Base-by-base conservation (phyloP, 2,888 invertebrate genomes). In the Oscheius sp. region DNA sequence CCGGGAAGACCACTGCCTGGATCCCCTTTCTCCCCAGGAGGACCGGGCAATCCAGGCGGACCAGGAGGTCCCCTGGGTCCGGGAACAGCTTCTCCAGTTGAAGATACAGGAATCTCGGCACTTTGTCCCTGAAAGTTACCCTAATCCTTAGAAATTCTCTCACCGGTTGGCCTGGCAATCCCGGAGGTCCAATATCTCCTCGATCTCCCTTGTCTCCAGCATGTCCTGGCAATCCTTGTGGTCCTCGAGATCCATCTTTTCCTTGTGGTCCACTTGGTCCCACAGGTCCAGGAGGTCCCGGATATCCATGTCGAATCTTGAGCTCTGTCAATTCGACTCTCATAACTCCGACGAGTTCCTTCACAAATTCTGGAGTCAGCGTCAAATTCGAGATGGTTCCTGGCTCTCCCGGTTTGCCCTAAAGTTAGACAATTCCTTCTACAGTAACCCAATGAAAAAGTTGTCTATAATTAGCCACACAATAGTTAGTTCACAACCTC, bases 161-260 rank as follows among this genome's bases (percentile, higher is more conserved):
- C 8, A 80, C 79, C 5, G 80, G 80, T 68, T 78, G 80, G 29
- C 83, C 82, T 1, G 83, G 82, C 25, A 82, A 50, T 57, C 82
- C 82, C 3, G 84, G 84, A 17, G 82, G 77, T 37, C 86, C 85
- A 42, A 84, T 84, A 23, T 82, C 83, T 31, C 85, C 85, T 15
- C 85, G 65, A 8, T 85, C 84, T 48, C 84, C 84, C 61, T 79
- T 71, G n/a, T 82, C 82, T 48, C 83, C 84, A n/a, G 78, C 75
- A 48, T 78, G 83, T 0, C 84, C 84, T 42, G 82, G 84, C 37
- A 82, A 74, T 29, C 84, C 84, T 65, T 82, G 83, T 1, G 82
- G 81, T 3, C 83, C 83, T 29, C 79, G 73, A 23, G 74, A 65
- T 25, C 66, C 66, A 17, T 66, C 66, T 27, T 50, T 31, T 29